Evolutionary conservation across 2,797 vertebrate species (phyloP).

Genomic region (Ceyx erithaca): DNA sequence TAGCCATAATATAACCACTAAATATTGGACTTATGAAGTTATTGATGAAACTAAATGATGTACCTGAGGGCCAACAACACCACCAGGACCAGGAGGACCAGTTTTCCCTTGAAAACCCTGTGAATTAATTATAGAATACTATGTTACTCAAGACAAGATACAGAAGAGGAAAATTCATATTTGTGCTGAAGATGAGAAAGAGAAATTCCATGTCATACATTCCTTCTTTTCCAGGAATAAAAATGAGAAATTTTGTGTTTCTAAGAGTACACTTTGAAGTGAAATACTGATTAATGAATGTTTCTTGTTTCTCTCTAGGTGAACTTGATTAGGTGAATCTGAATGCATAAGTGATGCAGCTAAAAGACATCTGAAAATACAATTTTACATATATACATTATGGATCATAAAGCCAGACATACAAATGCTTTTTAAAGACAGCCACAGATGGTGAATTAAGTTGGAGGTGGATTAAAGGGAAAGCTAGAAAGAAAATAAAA

Average conservation of each 20-base stretch:
- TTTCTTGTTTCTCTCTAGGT: not conserved
- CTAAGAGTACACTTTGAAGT: not conserved
- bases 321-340: not conserved
- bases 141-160: not conserved
- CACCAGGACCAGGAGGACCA: slow-evolving; percentile 95
- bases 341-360: slow-evolving; percentile 7
- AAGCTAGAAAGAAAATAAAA: not conserved
- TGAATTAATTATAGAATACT: slow-evolving; percentile 23
- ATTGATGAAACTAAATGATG: not conserved
- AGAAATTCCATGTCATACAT: not conserved
- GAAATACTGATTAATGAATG: slow-evolving; percentile 40
- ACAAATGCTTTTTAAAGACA: slow-evolving; percentile 9
- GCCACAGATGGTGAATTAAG: not conserved
- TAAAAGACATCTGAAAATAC: slow-evolving; percentile 22
- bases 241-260: not conserved
- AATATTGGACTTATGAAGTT: not conserved
- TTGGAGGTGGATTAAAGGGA: not conserved
- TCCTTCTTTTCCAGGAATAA: not conserved
- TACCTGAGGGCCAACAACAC: slow-evolving; percentile 98
- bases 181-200: not conserved
- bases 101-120: slow-evolving; percentile 99
- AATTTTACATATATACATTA: not conserved
- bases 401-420: not conserved
- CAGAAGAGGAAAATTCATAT: not conserved
- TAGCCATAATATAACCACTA: not conserved